These are phyloP conservation scores for Campoplex capitator DNA, from an alignment of 2,888 invertebrate genomes.

Conservation along the genomic window DNA sequence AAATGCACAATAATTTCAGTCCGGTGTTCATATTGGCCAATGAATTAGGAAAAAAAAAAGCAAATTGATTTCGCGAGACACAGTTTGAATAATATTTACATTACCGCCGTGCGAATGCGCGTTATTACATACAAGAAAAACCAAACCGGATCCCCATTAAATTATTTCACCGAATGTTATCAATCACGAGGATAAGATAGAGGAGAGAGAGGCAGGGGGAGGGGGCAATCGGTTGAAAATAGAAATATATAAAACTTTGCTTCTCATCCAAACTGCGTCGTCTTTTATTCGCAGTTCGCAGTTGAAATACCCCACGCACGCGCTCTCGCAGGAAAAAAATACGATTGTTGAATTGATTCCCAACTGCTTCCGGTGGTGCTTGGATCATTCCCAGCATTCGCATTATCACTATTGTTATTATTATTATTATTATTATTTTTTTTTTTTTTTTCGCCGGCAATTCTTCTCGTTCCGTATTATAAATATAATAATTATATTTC, in stretches of 20 bases:
- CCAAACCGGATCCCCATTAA: slow-evolving; percentile 8
- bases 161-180: not conserved
- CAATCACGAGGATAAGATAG: not conserved
- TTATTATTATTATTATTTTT: not conserved
- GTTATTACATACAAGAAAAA: not conserved
- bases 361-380: slow-evolving; percentile 23
- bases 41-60: not conserved
- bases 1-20: not conserved
- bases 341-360: slow-evolving; percentile 33
- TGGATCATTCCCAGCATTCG: not conserved
- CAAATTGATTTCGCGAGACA: slow-evolving; percentile 31
- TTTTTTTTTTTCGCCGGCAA: not conserved
- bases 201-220: no score
- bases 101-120: not conserved
- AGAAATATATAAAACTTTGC: slow-evolving; percentile 2
- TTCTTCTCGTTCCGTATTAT: not conserved
- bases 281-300: not conserved
- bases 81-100: slow-evolving; percentile 55
- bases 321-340: not conserved
- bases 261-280: slow-evolving; percentile 5
- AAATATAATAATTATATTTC: not conserved
- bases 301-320: not conserved
- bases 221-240: not conserved
- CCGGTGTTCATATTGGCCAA: no score
- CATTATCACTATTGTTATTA: not conserved